Conservation (phyloP, 2,113 vertebrate genomes). For the Grammomys surdaster region DNA sequence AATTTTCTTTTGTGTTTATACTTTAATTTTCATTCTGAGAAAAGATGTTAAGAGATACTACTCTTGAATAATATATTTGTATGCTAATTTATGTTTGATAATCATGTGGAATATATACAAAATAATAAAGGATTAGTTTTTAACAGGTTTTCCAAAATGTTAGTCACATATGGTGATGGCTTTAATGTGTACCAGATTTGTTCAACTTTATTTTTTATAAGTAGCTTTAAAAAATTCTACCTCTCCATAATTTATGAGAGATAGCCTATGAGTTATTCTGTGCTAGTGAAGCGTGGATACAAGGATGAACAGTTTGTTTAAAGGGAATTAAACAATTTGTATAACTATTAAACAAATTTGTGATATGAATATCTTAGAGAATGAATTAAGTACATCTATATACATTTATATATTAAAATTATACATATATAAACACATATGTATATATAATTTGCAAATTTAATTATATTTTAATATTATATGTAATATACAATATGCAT, state of each 20-base stretch:
- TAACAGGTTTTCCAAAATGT: neutral
- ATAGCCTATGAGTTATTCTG: neutral
- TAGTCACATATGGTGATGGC: neutral
- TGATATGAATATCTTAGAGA: neutral
- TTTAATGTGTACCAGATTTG: neutral
- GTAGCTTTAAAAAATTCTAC: neutral
- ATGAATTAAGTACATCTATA: neutral
- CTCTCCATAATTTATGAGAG: neutral
- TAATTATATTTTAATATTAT: too few species aligned
- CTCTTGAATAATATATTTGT: neutral
- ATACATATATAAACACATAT: too few species aligned
- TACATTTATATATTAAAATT: neutral
- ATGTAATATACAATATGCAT: too few species aligned
- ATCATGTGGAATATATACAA: neutral
- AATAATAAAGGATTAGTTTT: neutral
- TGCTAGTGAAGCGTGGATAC: neutral
- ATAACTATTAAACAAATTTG: neutral
- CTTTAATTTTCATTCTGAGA: conserved; percentile 51
- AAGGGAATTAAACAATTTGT: neutral
- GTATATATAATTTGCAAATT: too few species aligned
- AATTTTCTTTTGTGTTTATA: neutral
- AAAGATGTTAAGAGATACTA: neutral
- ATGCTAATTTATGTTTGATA: neutral
- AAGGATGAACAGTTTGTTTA: neutral
- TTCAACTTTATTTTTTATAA: neutral